A percentile compares a stretch with the other conserved stretches of the same genome.
These are phyloP conservation scores for Oncorhynchus kisutch DNA, from an alignment of 2,113 vertebrate genomes.

Conservation along the genomic window DNA sequence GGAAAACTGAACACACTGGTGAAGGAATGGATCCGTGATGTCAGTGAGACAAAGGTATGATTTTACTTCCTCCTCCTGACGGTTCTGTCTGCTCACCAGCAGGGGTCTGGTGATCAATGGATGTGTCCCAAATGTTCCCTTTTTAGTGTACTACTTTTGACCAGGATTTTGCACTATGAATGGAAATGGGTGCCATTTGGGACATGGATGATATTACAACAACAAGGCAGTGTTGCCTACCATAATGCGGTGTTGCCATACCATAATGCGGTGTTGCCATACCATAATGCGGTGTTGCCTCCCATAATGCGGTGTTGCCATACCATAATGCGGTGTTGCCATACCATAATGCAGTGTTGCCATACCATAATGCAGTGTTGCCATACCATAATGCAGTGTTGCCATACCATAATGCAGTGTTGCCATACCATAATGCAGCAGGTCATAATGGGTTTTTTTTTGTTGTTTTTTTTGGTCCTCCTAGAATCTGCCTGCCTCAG, in stretches of 20 bases:
- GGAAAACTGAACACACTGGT: conserved; percentile 86
- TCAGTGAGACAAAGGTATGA: conserved; percentile 84
- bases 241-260: too few relatives aligned
- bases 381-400: too few relatives aligned
- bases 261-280: too few relatives aligned
- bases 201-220: not conserved
- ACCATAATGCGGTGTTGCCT: too few relatives aligned
- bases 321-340: not conserved
- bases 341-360: too few relatives aligned
- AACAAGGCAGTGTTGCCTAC: not conserved
- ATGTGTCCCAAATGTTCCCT: not conserved
- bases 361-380: too few relatives aligned
- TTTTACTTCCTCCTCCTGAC: conserved; percentile 19
- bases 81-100: not conserved
- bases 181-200: too few relatives aligned
- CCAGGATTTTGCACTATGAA: too few relatives aligned
- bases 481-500: conserved; percentile 84
- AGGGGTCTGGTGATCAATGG: not conserved
- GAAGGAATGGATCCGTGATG: conserved; percentile 88
- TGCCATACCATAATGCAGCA: too few relatives aligned
- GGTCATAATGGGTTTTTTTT: too few relatives aligned
- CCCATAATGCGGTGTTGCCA: too few relatives aligned
- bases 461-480: conserved; percentile 39
- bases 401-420: too few relatives aligned
- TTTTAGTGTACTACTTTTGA: not conserved